Conservation (phyloP, 2,797 vertebrate species). For the Sternotherus odoratus region DNA sequence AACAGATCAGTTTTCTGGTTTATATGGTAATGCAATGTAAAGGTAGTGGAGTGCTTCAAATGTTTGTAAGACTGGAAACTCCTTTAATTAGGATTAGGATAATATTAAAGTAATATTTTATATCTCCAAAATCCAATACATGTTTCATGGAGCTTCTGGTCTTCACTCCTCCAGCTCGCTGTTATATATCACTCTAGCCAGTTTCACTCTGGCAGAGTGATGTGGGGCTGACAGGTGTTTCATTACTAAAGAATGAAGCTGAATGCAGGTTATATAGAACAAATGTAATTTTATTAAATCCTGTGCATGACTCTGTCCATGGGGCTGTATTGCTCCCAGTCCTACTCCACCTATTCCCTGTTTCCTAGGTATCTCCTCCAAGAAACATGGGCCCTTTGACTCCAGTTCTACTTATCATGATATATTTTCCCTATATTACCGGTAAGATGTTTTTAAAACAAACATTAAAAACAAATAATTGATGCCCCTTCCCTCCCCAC, state of each 20-base stretch:
- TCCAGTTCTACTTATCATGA: background rate
- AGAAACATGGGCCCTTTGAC: background rate
- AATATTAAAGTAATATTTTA: background rate
- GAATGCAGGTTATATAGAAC: background rate
- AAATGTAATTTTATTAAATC: background rate
- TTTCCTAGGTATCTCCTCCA: background rate
- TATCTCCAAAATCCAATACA: background rate
- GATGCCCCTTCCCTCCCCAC: background rate
- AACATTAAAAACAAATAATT: background rate
- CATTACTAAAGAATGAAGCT: background rate
- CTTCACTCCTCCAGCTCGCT: background rate
- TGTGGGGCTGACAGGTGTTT: background rate
- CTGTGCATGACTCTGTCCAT: background rate
- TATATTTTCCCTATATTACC: background rate
- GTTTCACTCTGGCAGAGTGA: background rate
- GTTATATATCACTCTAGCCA: background rate
- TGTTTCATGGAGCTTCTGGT: background rate
- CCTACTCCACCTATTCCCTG: background rate
- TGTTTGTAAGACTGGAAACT: background rate
- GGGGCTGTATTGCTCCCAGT: background rate
- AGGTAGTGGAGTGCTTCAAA: constrained; percentile 11
- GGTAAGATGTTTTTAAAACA: background rate
- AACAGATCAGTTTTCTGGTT: background rate
- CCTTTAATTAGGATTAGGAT: background rate
- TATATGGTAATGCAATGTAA: constrained; percentile 6